Base-by-base conservation (phyloP, 1,140 invertebrate genomes). In the Drosophila seguyi region DNA sequence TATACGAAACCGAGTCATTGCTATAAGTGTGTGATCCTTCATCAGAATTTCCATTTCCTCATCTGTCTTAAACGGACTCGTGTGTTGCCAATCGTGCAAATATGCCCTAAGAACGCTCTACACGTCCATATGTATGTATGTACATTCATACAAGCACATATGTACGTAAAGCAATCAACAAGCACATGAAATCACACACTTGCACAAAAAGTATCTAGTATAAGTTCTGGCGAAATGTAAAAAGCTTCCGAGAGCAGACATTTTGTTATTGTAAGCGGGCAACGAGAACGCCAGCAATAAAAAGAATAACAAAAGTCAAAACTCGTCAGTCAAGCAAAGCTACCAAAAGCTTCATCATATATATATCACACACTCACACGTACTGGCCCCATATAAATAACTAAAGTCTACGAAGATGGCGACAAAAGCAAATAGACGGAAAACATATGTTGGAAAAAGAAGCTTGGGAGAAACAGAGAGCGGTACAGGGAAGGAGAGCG, bases 181-280 rank as follows among this genome's bases (percentile, higher is more conserved):
- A 72, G 44, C 66, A 71, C 41, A 72, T 59, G 68, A 72, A 72
- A 55, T 59, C 39, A 53, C 29, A 34, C 63, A 65, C 29, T 61
- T 39, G 66, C 39, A 39, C 56, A 56, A 57, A 38, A 75, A 16
- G 45, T 50, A 57, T 87, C 65, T 84, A 81, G 76, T 88, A 90
- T 84, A 81, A 74, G 65, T 87, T 88, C 84, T 87, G 80, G 80
- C 77, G 84, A 88, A 87, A 84, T 88, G 84, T 80, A 88, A 87
- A 53, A 88, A 87, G 83, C 83, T 87, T 85, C 67, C 41, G 38
- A 71, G 60, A 36, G 47, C 59, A 57, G 53, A 29, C 53, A 52
- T 58, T 85, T 84, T 85, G 76, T 84, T 81, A 41, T 80, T 85
- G 81, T 84, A 84, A 75, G 58, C 77, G 67, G 60, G 74, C 55